Evolutionary conservation across 2,797 vertebrate genomes (phyloP).

Genomic region (Emys orbicularis): DNA sequence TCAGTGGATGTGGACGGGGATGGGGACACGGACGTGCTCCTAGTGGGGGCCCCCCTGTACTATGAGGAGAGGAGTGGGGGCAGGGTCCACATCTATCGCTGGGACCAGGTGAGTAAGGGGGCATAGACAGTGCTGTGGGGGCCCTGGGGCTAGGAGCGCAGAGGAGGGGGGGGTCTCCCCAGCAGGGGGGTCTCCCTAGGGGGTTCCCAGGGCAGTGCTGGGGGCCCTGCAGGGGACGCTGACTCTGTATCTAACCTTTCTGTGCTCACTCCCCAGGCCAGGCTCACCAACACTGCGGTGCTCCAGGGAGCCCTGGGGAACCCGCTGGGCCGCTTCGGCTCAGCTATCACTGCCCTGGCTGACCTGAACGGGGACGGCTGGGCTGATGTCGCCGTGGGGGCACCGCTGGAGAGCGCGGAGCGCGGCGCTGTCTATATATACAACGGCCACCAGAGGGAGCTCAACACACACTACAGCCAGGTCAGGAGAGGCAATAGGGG

Average conservation of each 20-base stretch:
- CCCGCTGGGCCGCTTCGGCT: constrained; percentile 84
- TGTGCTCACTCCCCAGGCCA: neutral
- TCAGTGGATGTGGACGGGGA: constrained; percentile 84
- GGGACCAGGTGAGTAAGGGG: constrained; percentile 54
- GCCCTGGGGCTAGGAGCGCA: neutral
- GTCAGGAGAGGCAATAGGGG: constrained; percentile 63
- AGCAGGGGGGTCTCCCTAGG: neutral
- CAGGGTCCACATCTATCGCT: constrained; percentile 81
- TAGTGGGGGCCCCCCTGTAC: constrained; percentile 86
- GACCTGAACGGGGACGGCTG: constrained; percentile 89
- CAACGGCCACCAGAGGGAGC: constrained; percentile 77
- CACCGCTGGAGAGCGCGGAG: constrained; percentile 84
- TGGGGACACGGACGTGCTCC: constrained; percentile 83
- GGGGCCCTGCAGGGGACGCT: neutral
- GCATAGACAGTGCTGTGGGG: rapidly evolving
- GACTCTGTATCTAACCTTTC: neutral
- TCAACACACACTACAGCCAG: constrained; percentile 80
- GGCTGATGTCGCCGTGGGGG: constrained; percentile 88
- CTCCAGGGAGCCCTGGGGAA: constrained; percentile 67
- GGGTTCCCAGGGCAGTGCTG: neutral
- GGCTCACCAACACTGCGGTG: neutral
- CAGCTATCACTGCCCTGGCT: constrained; percentile 81
- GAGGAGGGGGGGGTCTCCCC: neutral
- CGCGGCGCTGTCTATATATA: constrained; percentile 88
- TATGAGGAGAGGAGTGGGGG: constrained; percentile 83